A percentile compares a stretch with the other conserved stretches of the same genome.
Evolutionary conservation across 2,888 invertebrate species (phyloP).

Genomic region (Bombylius major): DNA sequence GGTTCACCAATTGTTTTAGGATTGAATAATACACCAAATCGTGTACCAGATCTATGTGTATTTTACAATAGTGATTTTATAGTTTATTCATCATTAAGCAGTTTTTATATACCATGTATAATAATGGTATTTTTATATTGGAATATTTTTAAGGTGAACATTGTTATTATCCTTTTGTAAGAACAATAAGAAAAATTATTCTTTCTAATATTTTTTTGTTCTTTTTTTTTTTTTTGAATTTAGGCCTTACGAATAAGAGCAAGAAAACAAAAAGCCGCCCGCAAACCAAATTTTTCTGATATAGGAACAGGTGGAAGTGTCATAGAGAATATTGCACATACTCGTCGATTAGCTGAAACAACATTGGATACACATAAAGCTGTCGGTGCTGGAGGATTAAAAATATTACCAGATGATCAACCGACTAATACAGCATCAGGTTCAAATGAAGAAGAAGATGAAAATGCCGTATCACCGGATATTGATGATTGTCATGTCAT

Average conservation of each 20-base stretch:
- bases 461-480: conserved; percentile 49
- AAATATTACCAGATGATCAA: conserved; percentile 54
- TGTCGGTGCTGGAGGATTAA: conserved; percentile 33
- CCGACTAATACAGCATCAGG: conserved; percentile 84
- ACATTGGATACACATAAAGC: conserved; percentile 39
- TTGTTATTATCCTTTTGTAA: neutral
- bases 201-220: too few relatives aligned
- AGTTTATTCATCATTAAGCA: conserved; percentile 93
- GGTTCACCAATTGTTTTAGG: conserved; percentile 94
- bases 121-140: conserved; percentile 98
- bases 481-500: conserved; percentile 70
- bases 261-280: conserved; percentile 65
- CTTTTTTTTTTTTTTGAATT: neutral
- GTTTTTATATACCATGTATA: conserved; percentile 97
- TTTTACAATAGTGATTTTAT: conserved; percentile 98
- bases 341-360: conserved; percentile 68
- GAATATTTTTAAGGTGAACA: conserved; percentile 86
- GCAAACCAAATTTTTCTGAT: conserved; percentile 44
- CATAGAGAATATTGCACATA: conserved; percentile 81
- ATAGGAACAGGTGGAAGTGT: conserved; percentile 52
- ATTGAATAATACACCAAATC: conserved; percentile 82
- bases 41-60: conserved; percentile 73
- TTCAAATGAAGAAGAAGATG: conserved; percentile 75
- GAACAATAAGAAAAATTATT: too few relatives aligned
- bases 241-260: conserved; percentile 79